Conservation (phyloP, 2,888 invertebrate species). For the Nemapogon koenigi region DNA sequence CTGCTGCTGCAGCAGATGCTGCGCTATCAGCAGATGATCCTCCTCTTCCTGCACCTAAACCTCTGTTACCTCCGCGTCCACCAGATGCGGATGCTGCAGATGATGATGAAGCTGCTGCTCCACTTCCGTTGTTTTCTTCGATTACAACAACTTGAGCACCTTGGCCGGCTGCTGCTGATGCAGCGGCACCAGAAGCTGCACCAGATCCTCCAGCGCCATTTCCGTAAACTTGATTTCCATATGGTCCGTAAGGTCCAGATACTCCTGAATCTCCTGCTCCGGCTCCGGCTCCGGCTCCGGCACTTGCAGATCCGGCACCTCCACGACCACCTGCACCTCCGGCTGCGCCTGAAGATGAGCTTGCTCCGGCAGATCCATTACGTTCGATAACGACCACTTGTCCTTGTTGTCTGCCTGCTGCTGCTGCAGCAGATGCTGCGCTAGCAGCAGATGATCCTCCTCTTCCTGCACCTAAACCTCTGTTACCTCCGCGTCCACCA, state of each 20-base stretch:
- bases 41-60: conserved; percentile 12
- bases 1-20: conserved; percentile 4
- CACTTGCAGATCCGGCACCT: background rate
- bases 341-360: conserved; percentile 12
- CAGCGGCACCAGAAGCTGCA: conserved; percentile 4
- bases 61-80: background rate
- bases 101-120: conserved; percentile 11
- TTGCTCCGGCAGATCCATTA: conserved; percentile 10
- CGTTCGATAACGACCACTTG: too few species aligned
- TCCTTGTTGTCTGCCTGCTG: conserved; percentile 12
- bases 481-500: conserved; percentile 6
- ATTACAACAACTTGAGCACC: conserved; percentile 1
- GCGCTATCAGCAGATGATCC: background rate
- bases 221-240: conserved; percentile 5
- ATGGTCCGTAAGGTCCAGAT: conserved; percentile 13
- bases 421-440: too few species aligned
- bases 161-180: conserved; percentile 2
- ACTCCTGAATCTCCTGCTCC: too few species aligned
- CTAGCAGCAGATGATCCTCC: conserved; percentile 6
- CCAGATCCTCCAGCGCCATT: conserved; percentile 7
- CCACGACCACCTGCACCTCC: conserved; percentile 9
- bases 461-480: background rate
- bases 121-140: conserved; percentile 10
- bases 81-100: background rate
- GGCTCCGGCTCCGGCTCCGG: background rate